Base-by-base conservation (phyloP, 2,113 vertebrate genomes). In the Takifugu flavidus region DNA sequence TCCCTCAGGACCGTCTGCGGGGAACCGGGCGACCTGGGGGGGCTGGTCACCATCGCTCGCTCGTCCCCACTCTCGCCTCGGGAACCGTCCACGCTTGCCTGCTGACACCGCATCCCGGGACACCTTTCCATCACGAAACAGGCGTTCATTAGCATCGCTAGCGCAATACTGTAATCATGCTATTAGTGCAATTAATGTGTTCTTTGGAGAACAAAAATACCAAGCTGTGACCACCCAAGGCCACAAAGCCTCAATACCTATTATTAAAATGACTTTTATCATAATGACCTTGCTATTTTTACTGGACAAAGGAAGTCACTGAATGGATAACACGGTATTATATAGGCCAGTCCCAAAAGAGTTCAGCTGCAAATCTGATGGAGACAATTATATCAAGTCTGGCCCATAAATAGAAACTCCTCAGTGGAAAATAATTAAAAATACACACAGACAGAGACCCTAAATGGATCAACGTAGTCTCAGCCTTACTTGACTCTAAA, bases 101-200 rank as follows among this genome's bases (percentile, higher is more conserved):
- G 92, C 75, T 92, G 91, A 75, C 92, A 88, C 62, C 89, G 94
- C 65, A 93, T 96, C 77, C 96, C 96, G 14, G 94, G 93, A 88
- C 96, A 99, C 86, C 96, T 99, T 89, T 69, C n/a, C 64, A 67
- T 74, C 74, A 68, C 71, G 65, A 55, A 75, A 79, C 74, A 75
- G 66, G 75, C 39, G 74, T 78, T 12, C 72, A 72, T 85, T 79
- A 78, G 67, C 67, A 69, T 64, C 72, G 77, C 76, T 74, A 71
- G 74, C 34, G 20, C 65, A 67, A 75, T 56, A 70, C 77, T 62
- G 78, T 71, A 85, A 77, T 61, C 72, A 74, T 49, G 53, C 62
- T 45, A 56, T 13, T 2, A 7, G 53, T 1, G 56, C 13, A 43
- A 47, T 1, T 26, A 29, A 56, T 49, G 26, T 31, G 13, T 14